These are phyloP conservation scores for Crioceris asparagi DNA, from an alignment of 2,888 invertebrate species.

Conservation along the genomic window DNA sequence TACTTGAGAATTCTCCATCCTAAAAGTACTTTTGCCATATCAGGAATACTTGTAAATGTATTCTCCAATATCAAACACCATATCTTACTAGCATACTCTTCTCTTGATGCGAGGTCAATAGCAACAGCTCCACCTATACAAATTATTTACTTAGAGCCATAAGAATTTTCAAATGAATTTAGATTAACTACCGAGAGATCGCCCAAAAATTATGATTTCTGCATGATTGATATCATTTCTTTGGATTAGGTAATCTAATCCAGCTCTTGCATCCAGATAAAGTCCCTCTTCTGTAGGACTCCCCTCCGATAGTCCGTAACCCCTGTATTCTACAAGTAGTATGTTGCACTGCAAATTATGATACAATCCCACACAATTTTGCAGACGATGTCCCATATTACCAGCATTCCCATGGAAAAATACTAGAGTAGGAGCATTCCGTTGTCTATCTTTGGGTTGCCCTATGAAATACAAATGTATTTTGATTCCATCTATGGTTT, in stretches of 20 bases:
- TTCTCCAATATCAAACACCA: slow-evolving; percentile 88
- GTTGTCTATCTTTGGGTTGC: slow-evolving; percentile 56
- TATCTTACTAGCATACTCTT: slow-evolving; percentile 66
- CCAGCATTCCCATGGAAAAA: slow-evolving; percentile 96
- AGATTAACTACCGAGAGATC: slow-evolving; percentile 56
- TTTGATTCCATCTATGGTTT: slow-evolving; percentile 63
- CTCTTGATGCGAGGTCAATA: slow-evolving; percentile 70
- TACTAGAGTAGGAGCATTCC: slow-evolving; percentile 69
- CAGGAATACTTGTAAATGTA: slow-evolving; percentile 90
- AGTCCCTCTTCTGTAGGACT: slow-evolving; percentile 78
- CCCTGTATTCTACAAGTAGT: slow-evolving; percentile 88
- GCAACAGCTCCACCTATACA: slow-evolving; percentile 79
- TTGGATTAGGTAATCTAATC: slow-evolving; percentile 71
- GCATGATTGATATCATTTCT: slow-evolving; percentile 73
- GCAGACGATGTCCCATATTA: slow-evolving; percentile 74
- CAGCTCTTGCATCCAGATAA: slow-evolving; percentile 77
- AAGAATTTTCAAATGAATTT: background rate
- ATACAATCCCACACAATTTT: slow-evolving; percentile 80
- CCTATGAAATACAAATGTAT: slow-evolving; percentile 75
- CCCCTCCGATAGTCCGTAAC: slow-evolving; percentile 88
- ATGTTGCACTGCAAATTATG: slow-evolving; percentile 75
- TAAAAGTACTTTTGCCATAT: slow-evolving; percentile 78
- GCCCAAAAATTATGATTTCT: slow-evolving; percentile 82
- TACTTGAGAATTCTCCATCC: slow-evolving; percentile 61
- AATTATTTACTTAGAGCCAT: background rate